phyloP scores from a whole-genome alignment of 92 coral and sea anemone genomes.

The Ricordea florida region DNA sequence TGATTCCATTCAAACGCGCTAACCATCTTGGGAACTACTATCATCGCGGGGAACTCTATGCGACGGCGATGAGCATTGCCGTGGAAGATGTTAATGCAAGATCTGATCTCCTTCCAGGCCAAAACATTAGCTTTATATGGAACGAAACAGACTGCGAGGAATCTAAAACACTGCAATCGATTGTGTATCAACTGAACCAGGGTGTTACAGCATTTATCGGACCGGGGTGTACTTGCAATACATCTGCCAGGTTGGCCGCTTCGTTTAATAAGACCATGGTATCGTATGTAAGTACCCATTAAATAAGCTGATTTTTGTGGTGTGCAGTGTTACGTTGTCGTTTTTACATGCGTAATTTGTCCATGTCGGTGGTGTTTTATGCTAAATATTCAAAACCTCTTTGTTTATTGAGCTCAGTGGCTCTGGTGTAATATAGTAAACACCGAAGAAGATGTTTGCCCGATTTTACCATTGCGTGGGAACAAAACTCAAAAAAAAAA shows the following conservation, averaged over 20 bases:
- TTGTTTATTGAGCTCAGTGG: too few species aligned
- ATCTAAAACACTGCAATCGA: constrained; percentile 67
- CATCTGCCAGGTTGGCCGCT: constrained; percentile 91
- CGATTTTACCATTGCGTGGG: too few species aligned
- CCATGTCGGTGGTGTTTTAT: background rate
- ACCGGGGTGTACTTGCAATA: constrained; percentile 87
- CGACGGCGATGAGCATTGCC: constrained; percentile 90
- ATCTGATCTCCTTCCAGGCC: constrained; percentile 77
- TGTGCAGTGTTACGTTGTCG: background rate
- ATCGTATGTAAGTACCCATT: constrained; percentile 88
- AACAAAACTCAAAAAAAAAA: too few species aligned
- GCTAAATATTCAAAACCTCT: too few species aligned
- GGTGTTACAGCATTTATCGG: constrained; percentile 93
- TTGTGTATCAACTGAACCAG: constrained; percentile 80
- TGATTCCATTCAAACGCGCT: constrained; percentile 79
- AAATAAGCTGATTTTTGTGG: too few species aligned
- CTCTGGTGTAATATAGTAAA: too few species aligned
- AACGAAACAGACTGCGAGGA: constrained; percentile 89
- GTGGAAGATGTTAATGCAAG: constrained; percentile 78
- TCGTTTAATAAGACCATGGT: constrained; percentile 88
- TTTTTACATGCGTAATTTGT: background rate
- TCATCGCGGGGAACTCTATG: constrained; percentile 81
- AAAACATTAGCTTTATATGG: constrained; percentile 86
- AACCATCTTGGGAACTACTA: constrained; percentile 69
- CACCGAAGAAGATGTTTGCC: too few species aligned